Conservation (phyloP, 1,140 invertebrate genomes). For the Augochlora pura region DNA sequence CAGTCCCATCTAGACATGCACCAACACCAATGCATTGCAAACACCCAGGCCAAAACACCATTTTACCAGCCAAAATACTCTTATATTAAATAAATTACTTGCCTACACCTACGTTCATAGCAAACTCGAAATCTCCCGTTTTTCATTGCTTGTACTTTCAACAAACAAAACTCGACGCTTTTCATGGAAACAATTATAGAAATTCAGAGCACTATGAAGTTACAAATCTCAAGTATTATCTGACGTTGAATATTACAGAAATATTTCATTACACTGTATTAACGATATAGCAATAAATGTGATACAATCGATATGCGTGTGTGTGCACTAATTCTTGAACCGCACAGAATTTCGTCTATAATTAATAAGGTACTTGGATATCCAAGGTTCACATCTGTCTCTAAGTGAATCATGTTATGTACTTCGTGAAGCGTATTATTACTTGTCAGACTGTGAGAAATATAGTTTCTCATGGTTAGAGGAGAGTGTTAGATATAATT, state of each 20-base stretch:
- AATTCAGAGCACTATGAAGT: constrained; percentile 29
- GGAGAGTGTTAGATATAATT: constrained; percentile 58
- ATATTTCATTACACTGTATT: not conserved
- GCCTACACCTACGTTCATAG: constrained; percentile 56
- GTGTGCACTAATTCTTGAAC: not conserved
- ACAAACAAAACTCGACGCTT: constrained; percentile 26
- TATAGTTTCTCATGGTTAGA: constrained; percentile 46
- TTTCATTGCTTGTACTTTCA: not conserved
- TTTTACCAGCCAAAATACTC: constrained; percentile 72
- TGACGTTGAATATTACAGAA: not conserved
- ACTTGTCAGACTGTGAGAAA: constrained; percentile 26
- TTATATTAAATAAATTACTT: constrained; percentile 61
- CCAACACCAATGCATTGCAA: constrained; percentile 81
- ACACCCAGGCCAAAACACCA: constrained; percentile 79
- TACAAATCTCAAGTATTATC: not conserved
- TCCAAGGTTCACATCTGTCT: not conserved
- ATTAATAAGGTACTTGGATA: not conserved
- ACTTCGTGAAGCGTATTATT: constrained; percentile 18
- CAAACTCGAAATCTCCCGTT: constrained; percentile 47
- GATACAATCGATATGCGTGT: not conserved
- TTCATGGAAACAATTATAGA: constrained; percentile 8
- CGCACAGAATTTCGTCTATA: not conserved
- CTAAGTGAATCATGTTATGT: constrained; percentile 3
- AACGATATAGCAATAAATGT: not conserved
- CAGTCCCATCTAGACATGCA: constrained; percentile 81